Evolutionary conservation across 2,797 vertebrate genomes (phyloP).

Genomic region (Catostomus latipinnis): DNA sequence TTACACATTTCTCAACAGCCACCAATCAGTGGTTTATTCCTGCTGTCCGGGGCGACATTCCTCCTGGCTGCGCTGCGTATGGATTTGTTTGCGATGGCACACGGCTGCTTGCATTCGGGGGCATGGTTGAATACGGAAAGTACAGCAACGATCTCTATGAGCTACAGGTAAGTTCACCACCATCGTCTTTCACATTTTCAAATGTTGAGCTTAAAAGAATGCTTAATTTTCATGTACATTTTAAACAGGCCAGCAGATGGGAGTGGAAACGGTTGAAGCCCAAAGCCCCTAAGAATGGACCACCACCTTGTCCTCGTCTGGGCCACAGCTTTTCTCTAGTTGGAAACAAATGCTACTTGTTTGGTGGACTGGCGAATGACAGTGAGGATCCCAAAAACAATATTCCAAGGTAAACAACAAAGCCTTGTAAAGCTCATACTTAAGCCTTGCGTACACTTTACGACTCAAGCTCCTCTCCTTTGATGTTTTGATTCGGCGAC

Average conservation of each 20-base stretch:
- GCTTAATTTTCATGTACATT: neutral
- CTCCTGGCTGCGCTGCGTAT: conserved; percentile 94
- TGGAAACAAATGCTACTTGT: conserved; percentile 95
- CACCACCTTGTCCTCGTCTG: conserved; percentile 91
- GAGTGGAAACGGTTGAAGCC: conserved; percentile 97
- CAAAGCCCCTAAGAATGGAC: conserved; percentile 94
- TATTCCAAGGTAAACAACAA: conserved; percentile 87
- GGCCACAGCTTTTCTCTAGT: conserved; percentile 96
- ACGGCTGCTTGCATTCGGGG: conserved; percentile 91
- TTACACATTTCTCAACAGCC: conserved; percentile 71
- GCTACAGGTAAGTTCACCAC: conserved; percentile 82
- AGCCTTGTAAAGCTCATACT: too few relatives aligned
- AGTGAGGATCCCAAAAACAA: conserved; percentile 98
- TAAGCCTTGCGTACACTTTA: too few relatives aligned
- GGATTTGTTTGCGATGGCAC: conserved; percentile 97
- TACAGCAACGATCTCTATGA: conserved; percentile 98
- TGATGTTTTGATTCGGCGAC: too few relatives aligned
- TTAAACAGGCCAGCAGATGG: conserved; percentile 91
- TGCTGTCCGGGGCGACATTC: conserved; percentile 92
- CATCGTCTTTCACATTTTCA: neutral
- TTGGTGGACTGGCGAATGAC: conserved; percentile 94
- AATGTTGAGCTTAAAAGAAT: too few relatives aligned
- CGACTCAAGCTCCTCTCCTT: too few relatives aligned
- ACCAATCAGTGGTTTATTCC: conserved; percentile 99
- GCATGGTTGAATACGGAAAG: conserved; percentile 97